Evolutionary conservation across 2,797 vertebrate species (phyloP), one percentile per base, ranked within the genome.

Genomic region (Dryobates pubescens): DNA sequence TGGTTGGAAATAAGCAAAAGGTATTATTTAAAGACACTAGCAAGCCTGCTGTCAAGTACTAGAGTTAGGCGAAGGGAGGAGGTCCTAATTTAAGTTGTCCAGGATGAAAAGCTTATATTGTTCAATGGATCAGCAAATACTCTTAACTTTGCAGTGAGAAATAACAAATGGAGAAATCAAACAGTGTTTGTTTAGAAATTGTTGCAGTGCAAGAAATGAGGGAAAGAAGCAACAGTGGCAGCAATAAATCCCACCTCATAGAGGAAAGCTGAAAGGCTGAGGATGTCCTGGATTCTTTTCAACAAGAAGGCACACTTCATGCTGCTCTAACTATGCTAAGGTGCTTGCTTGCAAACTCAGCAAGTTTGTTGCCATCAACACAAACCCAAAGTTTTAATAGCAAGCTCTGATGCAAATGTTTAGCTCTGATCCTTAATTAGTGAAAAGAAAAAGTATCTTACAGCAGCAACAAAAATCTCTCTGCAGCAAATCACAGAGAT

Each of bases 311-410:
- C 29, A 53, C 14, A 10, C 34, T 71, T 61, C 54, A 49, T 58
- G 27, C 56, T 69, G 41, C 67, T 80, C 7, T 24, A 86, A 84
- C 27, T n/a, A 45, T 0, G 3, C 36, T 56, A 92, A 82, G 75
- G 49, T 49, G 58, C 62, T 80, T 77, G 51, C 69, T 59, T 89
- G 65, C 47, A 86, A 85, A 84, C 85, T 92, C 84, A 88, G 83
- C 36, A 82, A 58, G 36, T 56, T 32, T 51, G 32, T 16, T 87
- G 51, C 36, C 82, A 92, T 77, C 58, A 87, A 85, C 54, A 51
- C 49, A 51, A 84, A 95, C 53, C 12, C 3, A 0, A 45, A n/a
- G 64, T 91, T 72, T 82, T 78, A 92, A 87, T 62, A 92, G 41
- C 17, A 89, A 67, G 34, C 53, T 86, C 79, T 64, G 57, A 76